These are phyloP conservation scores for Scaptomyza pallida DNA, from an alignment of 1,140 invertebrate species.

Conservation along the genomic window DNA sequence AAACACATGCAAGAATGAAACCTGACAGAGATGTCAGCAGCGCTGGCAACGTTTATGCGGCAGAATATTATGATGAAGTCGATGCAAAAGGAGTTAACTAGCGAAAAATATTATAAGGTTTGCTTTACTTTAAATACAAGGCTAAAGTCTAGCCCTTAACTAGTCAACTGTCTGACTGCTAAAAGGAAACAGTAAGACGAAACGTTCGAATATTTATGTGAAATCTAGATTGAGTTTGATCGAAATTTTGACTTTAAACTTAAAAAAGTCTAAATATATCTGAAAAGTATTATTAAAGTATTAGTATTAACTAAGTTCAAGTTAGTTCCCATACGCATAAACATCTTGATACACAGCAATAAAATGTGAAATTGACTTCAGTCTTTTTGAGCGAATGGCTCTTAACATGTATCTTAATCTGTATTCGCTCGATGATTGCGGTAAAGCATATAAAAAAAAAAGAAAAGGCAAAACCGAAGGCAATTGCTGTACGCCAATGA, in stretches of 20 bases:
- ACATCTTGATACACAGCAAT: constrained; percentile 2
- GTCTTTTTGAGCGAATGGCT: constrained; percentile 22
- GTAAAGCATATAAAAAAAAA: too few relatives aligned
- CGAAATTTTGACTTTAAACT: too few relatives aligned
- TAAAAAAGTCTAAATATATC: too few relatives aligned
- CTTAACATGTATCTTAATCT: constrained; percentile 19
- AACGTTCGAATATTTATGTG: too few relatives aligned
- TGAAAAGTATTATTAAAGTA: too few relatives aligned
- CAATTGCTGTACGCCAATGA: constrained; percentile 13
- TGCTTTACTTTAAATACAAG: too few relatives aligned
- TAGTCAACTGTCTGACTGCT: too few relatives aligned
- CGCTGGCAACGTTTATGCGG: constrained; percentile 39
- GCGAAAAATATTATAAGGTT: too few relatives aligned
- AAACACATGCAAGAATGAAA: constrained; percentile 75
- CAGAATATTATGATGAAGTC: not conserved
- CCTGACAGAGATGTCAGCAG: constrained; percentile 40
- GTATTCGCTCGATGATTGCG: constrained; percentile 18
- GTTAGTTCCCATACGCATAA: constrained; percentile 6
- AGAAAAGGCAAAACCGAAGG: constrained; percentile 23
- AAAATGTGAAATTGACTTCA: not conserved
- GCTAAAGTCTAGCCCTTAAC: too few relatives aligned
- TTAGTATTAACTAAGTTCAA: too few relatives aligned
- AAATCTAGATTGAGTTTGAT: too few relatives aligned
- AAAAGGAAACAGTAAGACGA: too few relatives aligned
- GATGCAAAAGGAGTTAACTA: not conserved